A percentile compares a stretch with the other conserved stretches of the same genome.
Evolutionary conservation across 2,797 vertebrate species (phyloP).

Genomic region (Coilia nasus): DNA sequence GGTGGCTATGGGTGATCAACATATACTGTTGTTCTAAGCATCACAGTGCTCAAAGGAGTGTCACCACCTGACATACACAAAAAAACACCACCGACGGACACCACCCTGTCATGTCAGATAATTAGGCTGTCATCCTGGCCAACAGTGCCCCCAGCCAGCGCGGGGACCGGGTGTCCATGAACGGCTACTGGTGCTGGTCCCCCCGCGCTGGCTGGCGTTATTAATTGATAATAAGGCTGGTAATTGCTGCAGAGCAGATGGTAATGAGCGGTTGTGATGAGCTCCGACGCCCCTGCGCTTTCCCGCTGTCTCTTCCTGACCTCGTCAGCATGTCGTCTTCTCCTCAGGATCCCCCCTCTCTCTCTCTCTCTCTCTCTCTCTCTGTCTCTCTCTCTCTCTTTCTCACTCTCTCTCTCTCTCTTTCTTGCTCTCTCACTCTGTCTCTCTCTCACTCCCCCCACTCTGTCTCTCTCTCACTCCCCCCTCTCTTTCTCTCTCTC

Average conservation of each 20-base stretch:
- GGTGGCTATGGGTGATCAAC: no score
- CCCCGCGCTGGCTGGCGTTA: no score
- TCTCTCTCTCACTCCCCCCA: not conserved
- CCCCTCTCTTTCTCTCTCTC: not conserved
- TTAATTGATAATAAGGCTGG: conserved; percentile 47
- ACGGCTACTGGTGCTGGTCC: no score
- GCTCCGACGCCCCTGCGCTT: conserved; percentile 55
- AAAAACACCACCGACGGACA: no score
- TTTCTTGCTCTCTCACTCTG: not conserved
- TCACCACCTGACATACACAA: no score
- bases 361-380: not conserved
- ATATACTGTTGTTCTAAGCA: no score
- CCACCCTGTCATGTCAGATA: no score
- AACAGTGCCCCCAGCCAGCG: no score
- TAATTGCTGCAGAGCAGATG: conserved; percentile 63
- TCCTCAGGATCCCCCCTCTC: conserved; percentile 34
- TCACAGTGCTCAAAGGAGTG: no score
- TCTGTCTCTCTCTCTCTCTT: not conserved
- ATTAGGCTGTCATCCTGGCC: no score
- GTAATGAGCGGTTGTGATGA: conserved; percentile 51
- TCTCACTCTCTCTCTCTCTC: no score
- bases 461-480: not conserved
- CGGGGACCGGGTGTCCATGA: no score
- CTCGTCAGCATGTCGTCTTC: conserved; percentile 49
- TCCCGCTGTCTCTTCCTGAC: conserved; percentile 56